Base-by-base conservation (phyloP, 2,113 vertebrate genomes). In the Equus przewalskii region DNA sequence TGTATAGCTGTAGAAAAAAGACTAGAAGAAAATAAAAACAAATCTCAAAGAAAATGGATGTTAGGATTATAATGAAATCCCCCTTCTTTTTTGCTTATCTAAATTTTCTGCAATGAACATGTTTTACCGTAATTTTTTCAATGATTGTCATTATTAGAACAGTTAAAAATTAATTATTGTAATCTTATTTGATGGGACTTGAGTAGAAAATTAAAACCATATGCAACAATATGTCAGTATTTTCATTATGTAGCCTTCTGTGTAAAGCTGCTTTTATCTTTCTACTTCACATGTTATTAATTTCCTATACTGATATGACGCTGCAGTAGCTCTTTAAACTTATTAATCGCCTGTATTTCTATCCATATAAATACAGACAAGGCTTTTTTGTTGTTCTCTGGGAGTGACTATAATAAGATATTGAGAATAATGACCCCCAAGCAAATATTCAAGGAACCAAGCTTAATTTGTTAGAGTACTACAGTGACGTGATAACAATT, bases 301-400 rank as follows among this genome's bases (percentile, higher is more conserved):
- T 94, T 95, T 96, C 87, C 88, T 94, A 30, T 64, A 62, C 44
- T 87, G 58, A 69, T 72, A 60, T 28, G 65, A 51, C 51, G 87
- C 18, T 33, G 7, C 11, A 49, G 49, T 26, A 86, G 18, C 51
- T 97, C 75, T 89, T 94, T 92, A 84, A 69, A 80, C 78, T 70
- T 95, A 90, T 41, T 85, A 91, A 89, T 79, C 7, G 14, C 41
- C 60, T 62, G 33, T 65, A 67, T 92, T 96, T 91, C 94, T 96
- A 65, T 24, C 49, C 30, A 46, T 81, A 44, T 36, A 87, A 87
- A 65, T 51, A 69, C 33, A 95, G 75, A 86, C 56, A 83, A 75
- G 44, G 2, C 82, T 92, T 76, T 96, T 80, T 75, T 58, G 58
- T 80, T 94, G 46, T 86, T 92, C 33, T 96, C 83, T 84, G 58